Evolutionary conservation across 2,113 vertebrate genomes (phyloP), one percentile per base, ranked within the genome.

Genomic region (Perccottus glenii): DNA sequence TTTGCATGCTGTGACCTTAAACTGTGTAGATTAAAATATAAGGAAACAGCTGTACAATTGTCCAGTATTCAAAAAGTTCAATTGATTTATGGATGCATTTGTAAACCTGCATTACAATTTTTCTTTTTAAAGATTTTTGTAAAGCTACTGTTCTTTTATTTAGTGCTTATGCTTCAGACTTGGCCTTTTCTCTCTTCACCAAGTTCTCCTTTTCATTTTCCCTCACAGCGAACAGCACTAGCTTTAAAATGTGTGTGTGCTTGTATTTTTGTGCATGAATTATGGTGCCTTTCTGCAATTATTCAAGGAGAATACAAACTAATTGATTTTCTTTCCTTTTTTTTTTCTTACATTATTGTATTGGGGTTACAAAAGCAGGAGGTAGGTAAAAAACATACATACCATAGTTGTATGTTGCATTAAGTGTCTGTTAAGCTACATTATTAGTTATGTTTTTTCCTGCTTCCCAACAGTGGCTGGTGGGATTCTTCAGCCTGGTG

Each of bases 401-500:
- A n/a, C n/a, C n/a, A n/a, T 46, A 16, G 5, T 42, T 38, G 6
- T 42, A 42, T 10, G n/a, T 42, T 42, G 12, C 9, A 42, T 19
- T 57, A 16, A 42, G 15, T 0, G 1, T 36, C 8, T 51, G 16
- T 55, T 3, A 64, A 15, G 0, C 10, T 3, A 56, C 27, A 5
- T 4, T 36, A 46, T 69, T 44, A 10, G 44, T 57, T 5, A 1
- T 42, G 0, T 75, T 0, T 49, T 62, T 73, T 74, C 19, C 19
- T 27, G 19, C 19, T 27, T 27, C 19, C 19, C 19, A 9, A 70
- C 81, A 90, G 89, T 83, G 67, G 51, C 81, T 60, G 86, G 76
- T 76, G 90, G 86, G 35, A 49, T 89, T 27, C 1, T 90, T 73
- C 90, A 89, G 51, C 88, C 88, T 3, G 64, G 88, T 49, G 48